Evolutionary conservation across 2,113 vertebrate genomes (phyloP).

Genomic region (Cavia aperea): DNA sequence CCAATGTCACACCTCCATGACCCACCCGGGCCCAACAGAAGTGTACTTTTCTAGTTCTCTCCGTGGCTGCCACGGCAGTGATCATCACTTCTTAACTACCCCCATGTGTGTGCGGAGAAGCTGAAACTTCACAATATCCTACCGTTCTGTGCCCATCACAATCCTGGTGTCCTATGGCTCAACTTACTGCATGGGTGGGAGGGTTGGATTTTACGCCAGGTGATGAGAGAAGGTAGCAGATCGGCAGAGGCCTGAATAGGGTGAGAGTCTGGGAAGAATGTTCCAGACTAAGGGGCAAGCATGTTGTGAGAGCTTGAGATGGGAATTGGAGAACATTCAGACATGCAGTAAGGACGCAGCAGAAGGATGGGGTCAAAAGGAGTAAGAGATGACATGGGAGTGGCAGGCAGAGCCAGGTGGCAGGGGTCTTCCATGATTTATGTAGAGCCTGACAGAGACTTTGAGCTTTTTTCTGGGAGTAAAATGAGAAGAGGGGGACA

Average conservation of each 20-base stretch:
- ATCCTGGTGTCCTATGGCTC: neutral
- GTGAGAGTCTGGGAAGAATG: neutral
- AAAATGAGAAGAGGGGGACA: neutral
- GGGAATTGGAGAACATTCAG: too few species aligned
- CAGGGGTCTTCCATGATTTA: accelerated
- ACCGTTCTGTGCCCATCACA: neutral
- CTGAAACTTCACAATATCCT: neutral
- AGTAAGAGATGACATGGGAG: neutral
- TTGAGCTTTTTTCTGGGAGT: neutral
- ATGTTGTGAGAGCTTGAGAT: neutral
- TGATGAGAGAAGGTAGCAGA: neutral
- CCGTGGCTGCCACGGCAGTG: neutral
- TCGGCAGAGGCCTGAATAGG: neutral
- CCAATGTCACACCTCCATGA: neutral
- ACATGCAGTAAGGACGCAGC: neutral
- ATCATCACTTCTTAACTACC: neutral
- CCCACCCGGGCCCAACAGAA: neutral
- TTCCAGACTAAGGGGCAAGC: neutral
- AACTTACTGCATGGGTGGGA: neutral
- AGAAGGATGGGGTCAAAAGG: neutral
- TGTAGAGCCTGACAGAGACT: neutral
- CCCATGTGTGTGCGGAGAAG: neutral
- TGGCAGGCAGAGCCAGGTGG: neutral
- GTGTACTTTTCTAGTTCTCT: neutral
- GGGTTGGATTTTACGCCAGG: neutral